Conservation (phyloP, 2,797 vertebrate genomes). For the Hafferia zeledoni region DNA sequence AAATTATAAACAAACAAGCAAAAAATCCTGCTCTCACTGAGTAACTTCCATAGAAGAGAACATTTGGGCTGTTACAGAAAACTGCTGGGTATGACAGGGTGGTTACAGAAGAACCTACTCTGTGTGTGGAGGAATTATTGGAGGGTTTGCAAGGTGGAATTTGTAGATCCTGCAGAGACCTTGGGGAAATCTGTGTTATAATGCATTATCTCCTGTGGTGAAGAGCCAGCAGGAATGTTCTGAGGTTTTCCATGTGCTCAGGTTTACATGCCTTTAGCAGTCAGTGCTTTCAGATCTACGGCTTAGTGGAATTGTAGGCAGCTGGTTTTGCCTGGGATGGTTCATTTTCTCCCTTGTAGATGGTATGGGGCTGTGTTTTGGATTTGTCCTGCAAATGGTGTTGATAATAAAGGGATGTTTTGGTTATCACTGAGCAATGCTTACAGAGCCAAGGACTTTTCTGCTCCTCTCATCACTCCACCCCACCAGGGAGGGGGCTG, state of each 20-base stretch:
- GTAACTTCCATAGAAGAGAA: background rate
- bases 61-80: background rate
- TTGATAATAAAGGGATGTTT: background rate
- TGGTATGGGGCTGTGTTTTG: background rate
- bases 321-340: background rate
- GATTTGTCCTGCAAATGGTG: background rate
- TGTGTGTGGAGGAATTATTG: background rate
- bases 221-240: constrained; percentile 32
- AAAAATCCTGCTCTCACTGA: background rate
- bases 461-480: background rate
- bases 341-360: background rate
- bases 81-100: background rate
- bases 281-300: background rate
- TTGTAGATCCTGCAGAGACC: constrained; percentile 48
- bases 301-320: constrained; percentile 33
- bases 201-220: background rate
- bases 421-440: background rate
- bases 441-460: background rate
- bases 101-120: background rate
- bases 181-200: constrained; percentile 42
- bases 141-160: constrained; percentile 32
- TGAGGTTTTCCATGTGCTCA: background rate
- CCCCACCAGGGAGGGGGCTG: background rate
- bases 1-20: background rate
- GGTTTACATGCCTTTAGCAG: constrained; percentile 26